Evolutionary conservation across 2,888 invertebrate species (phyloP), one percentile per base, ranked within the genome.

Genomic region (Alentia gelatinosa): DNA sequence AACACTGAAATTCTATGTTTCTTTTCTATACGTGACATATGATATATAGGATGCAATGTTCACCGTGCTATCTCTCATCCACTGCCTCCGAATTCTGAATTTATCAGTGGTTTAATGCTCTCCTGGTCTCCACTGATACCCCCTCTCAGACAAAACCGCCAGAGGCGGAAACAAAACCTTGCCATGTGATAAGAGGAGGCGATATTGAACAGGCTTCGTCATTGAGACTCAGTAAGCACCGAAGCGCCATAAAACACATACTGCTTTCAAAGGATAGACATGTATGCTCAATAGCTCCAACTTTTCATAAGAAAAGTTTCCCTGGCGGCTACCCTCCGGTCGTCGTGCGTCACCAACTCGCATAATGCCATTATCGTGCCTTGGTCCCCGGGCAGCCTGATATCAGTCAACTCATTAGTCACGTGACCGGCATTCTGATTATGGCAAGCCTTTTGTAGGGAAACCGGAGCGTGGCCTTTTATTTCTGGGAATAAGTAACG

Each of bases 401-500:
- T 39, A 79, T 37, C 79, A 39, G 79, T 79, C 19, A 79, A 79
- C 79, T 79, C 79, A 39, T 79, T 35, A 79, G 35, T 37, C 39
- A 79, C 79, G 79, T 79, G 79, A 79, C 39, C 37, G 23, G 79
- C n/a, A 19, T 79, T 79, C 39, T 35, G 79, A 37, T 79, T 39
- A 39, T 39, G 37, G 35, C 37, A 19, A 33, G 79, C 39, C 79
- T 79, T 79, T 79, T 79, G 79, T 39, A 33, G 79, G 79, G 35
- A 33, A 37, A 79, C 79, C 39, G 39, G 79, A 35, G 79, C 1
- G 79, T 3, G 37, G 15, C 79, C 74, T 74, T 79, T 79, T 79
- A 79, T 79, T 79, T 79, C 79, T 39, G 5, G 37, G 79, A 39
- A 79, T 79, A 79, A 35, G 79, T 39, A 35, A 33, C 39, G 9